phyloP scores from a whole-genome alignment of 1,140 invertebrate species.

The Bombus ignitus region DNA sequence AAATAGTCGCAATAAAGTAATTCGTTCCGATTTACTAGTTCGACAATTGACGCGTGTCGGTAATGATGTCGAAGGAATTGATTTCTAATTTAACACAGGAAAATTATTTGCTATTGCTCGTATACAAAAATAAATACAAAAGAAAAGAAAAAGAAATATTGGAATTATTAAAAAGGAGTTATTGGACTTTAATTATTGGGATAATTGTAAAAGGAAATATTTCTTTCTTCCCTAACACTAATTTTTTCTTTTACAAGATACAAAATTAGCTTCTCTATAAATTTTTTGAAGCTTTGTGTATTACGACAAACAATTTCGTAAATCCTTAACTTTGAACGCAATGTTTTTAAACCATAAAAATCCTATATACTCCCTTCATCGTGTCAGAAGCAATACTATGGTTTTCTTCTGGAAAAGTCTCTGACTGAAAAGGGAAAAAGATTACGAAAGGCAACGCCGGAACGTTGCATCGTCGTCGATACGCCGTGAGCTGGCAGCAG shows the following conservation, averaged over 20 bases:
- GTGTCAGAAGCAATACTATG: neutral
- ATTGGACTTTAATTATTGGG: no score
- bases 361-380: neutral
- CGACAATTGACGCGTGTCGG: neutral
- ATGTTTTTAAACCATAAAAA: neutral
- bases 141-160: no score
- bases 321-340: no score
- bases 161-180: no score
- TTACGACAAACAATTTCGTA: no score
- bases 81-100: neutral
- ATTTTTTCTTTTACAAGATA: no score
- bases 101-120: no score
- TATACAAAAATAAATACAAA: no score
- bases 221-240: no score
- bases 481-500: conserved; percentile 64
- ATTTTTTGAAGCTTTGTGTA: no score
- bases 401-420: conserved; percentile 47
- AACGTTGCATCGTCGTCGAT: conserved; percentile 64
- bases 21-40: neutral
- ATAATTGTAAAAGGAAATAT: no score
- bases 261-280: no score
- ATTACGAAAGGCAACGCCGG: conserved; percentile 59
- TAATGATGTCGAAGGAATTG: neutral
- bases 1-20: neutral
- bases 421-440: conserved; percentile 24